Percentiles rank a stretch among this genome's conserved stretches.
Conservation (phyloP, 2,797 vertebrate genomes). For the Squalus acanthias region DNA sequence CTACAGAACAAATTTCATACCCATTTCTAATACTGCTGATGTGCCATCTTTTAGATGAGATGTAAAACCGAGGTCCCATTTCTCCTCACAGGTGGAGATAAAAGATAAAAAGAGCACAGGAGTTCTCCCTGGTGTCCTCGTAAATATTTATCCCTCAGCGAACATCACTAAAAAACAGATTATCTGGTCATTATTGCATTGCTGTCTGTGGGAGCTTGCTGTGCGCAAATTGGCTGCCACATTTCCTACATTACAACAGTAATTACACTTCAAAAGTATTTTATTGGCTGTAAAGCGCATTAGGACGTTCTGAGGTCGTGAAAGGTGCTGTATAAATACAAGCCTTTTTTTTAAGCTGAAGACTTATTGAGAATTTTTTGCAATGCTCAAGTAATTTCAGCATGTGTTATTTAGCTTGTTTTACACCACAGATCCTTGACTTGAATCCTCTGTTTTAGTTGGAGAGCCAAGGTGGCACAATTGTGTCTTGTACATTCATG, state of each 20-base stretch:
- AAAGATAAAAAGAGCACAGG: background rate
- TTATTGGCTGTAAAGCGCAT: background rate
- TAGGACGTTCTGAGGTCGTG: background rate
- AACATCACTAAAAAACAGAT: background rate
- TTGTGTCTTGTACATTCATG: background rate
- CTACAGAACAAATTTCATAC: background rate
- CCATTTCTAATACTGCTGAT: background rate
- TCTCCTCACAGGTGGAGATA: no score
- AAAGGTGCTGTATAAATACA: background rate
- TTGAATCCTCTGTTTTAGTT: background rate
- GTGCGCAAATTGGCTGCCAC: background rate
- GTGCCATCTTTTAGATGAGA: background rate
- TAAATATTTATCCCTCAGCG: background rate
- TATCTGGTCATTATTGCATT: background rate
- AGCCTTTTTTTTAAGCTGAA: no score
- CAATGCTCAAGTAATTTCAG: background rate
- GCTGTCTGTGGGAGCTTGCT: background rate
- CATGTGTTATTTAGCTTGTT: background rate
- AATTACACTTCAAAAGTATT: background rate
- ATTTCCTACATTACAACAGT: background rate
- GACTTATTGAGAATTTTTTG: background rate
- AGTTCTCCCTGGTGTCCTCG: background rate
- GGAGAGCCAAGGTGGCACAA: background rate
- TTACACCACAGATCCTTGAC: background rate
- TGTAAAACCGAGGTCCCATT: no score